Percentiles rank a stretch among this genome's conserved stretches.
Conservation (phyloP, 2,888 invertebrate species). For the Anagyrus pseudococci region DNA sequence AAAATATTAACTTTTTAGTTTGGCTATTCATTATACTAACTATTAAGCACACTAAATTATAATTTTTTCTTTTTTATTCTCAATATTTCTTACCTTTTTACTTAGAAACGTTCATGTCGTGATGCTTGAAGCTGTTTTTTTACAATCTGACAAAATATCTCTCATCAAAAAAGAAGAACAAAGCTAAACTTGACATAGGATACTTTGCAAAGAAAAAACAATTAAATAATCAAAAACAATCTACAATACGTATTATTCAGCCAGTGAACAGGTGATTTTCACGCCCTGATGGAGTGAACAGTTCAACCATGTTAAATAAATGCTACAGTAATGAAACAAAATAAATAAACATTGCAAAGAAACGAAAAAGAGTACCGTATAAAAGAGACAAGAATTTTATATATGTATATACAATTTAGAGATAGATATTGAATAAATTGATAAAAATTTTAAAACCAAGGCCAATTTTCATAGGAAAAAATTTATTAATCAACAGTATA, state of each 20-base stretch:
- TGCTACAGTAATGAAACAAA: slow-evolving; percentile 1
- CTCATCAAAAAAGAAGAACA: not conserved
- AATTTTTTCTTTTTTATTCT: too few species aligned
- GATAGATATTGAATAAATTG: slow-evolving; percentile 20
- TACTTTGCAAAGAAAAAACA: slow-evolving; percentile 46
- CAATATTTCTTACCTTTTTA: slow-evolving; percentile 35
- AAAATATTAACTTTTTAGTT: slow-evolving; percentile 34
- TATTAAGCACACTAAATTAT: slow-evolving; percentile 22
- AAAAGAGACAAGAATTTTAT: slow-evolving; percentile 20
- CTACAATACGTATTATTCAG: slow-evolving; percentile 32
- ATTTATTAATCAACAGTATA: slow-evolving; percentile 60
- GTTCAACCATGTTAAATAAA: slow-evolving; percentile 12
- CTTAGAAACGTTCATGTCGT: slow-evolving; percentile 20
- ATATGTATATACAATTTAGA: slow-evolving; percentile 3
- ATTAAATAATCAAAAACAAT: slow-evolving; percentile 2
- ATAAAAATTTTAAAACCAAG: slow-evolving; percentile 47
- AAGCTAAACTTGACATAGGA: slow-evolving; percentile 1
- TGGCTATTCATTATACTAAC: slow-evolving; percentile 3
- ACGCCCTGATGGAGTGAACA: slow-evolving; percentile 16
- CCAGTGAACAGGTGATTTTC: slow-evolving; percentile 39
- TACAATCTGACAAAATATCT: slow-evolving; percentile 6
- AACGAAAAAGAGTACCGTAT: not conserved
- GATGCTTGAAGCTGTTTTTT: slow-evolving; percentile 18
- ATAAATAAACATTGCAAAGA: slow-evolving; percentile 12
- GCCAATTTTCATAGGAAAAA: slow-evolving; percentile 56